phyloP scores from a whole-genome alignment of 1,140 invertebrate species.

The Calephelis virginiensis region DNA sequence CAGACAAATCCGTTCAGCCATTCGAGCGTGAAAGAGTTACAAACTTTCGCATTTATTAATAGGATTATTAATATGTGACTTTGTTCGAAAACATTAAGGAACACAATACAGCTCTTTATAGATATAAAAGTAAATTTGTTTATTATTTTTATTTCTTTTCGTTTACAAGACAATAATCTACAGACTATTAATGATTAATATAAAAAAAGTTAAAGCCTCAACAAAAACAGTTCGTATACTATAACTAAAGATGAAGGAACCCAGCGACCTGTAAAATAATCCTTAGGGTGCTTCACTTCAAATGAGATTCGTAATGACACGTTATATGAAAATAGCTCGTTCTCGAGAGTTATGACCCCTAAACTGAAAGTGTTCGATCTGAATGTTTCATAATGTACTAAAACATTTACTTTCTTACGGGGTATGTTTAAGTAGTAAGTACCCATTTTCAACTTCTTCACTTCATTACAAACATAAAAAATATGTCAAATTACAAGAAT shows the following conservation, averaged over 20 bases:
- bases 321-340: constrained; percentile 14
- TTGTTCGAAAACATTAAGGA: too few species aligned
- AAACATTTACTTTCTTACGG: neutral
- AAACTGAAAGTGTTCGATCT: neutral
- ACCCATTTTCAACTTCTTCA: too few species aligned
- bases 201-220: neutral
- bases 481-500: too few species aligned
- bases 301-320: constrained; percentile 13
- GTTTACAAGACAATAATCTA: too few species aligned
- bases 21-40: too few species aligned
- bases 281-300: neutral
- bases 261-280: constrained; percentile 13
- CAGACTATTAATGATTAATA: neutral
- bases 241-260: neutral
- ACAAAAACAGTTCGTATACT: constrained; percentile 3
- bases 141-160: too few species aligned
- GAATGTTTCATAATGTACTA: neutral
- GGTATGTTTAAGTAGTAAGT: neutral
- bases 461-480: too few species aligned
- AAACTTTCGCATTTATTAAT: too few species aligned
- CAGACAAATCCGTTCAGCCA: too few species aligned
- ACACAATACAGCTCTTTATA: too few species aligned
- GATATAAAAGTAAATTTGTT: too few species aligned
- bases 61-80: too few species aligned
- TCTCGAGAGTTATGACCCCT: constrained; percentile 5